Conservation (phyloP, 2,888 invertebrate genomes). For the Gymnocheta viridis region DNA sequence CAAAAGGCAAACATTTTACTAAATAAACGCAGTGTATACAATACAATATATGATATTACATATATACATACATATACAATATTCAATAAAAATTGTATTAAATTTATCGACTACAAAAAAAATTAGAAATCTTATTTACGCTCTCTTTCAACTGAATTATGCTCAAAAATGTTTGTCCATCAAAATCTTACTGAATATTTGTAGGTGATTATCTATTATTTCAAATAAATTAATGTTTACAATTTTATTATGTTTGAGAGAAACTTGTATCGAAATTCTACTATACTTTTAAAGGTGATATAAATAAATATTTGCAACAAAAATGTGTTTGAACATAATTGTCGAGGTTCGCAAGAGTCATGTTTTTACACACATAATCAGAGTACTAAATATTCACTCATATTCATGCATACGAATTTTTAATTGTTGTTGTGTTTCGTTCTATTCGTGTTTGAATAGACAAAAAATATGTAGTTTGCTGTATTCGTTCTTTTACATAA, state of each 20-base stretch:
- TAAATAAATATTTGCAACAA: too few relatives aligned
- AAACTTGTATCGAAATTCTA: conserved; percentile 23
- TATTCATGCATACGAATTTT: too few relatives aligned
- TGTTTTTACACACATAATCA: too few relatives aligned
- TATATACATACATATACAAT: conserved; percentile 13
- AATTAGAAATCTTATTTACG: background rate
- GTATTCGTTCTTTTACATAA: too few relatives aligned
- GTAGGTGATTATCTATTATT: conserved; percentile 64
- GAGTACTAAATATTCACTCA: too few relatives aligned
- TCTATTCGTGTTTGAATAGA: too few relatives aligned
- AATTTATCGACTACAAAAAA: conserved; percentile 30
- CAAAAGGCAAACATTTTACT: conserved; percentile 12
- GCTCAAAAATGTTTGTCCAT: conserved; percentile 28
- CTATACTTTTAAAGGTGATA: background rate
- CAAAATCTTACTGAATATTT: conserved; percentile 45
- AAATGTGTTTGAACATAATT: too few relatives aligned
- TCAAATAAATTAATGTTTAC: background rate
- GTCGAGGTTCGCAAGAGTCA: too few relatives aligned
- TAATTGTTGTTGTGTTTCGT: too few relatives aligned
- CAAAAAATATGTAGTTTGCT: too few relatives aligned
- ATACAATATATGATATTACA: conserved; percentile 4
- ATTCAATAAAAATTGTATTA: conserved; percentile 1
- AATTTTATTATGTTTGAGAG: conserved; percentile 8
- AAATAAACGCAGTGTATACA: conserved; percentile 37
- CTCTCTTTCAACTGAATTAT: conserved; percentile 26